Conservation (phyloP, 2,113 vertebrate species). For the Hippoglossus stenolepis region DNA sequence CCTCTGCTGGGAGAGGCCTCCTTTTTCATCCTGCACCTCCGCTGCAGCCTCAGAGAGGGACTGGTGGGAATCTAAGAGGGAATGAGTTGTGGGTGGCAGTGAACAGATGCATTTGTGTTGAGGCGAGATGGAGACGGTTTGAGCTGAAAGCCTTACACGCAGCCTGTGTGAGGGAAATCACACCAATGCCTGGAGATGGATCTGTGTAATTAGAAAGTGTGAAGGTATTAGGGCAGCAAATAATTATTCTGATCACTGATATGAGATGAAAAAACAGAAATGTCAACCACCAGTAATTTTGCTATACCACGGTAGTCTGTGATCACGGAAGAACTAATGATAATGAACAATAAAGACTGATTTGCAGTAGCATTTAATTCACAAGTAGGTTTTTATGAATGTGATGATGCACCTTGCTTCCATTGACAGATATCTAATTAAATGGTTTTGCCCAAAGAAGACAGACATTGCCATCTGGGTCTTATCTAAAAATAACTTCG, state of each 20-base stretch:
- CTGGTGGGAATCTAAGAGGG: constrained; percentile 53
- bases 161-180: constrained; percentile 37
- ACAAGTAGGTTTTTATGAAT: too few relatives aligned
- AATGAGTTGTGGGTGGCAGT: constrained; percentile 50
- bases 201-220: background rate
- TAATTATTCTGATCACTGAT: too few relatives aligned
- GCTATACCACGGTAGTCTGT: too few relatives aligned
- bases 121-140: constrained; percentile 54
- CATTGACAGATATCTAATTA: too few relatives aligned
- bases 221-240: background rate
- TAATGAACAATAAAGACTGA: background rate
- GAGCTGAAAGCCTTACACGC: constrained; percentile 34
- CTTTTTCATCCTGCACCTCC: constrained; percentile 58
- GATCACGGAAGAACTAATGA: background rate
- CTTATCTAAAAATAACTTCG: too few relatives aligned
- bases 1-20: constrained; percentile 66
- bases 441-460: too few relatives aligned
- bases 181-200: background rate
- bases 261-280: background rate
- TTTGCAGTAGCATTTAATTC: too few relatives aligned
- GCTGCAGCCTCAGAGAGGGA: constrained; percentile 46
- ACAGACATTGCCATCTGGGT: too few relatives aligned
- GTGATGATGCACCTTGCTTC: too few relatives aligned
- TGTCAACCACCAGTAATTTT: background rate
- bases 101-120: constrained; percentile 66